Conservation (phyloP, 2,797 vertebrate genomes). For the Chelon auratus region DNA sequence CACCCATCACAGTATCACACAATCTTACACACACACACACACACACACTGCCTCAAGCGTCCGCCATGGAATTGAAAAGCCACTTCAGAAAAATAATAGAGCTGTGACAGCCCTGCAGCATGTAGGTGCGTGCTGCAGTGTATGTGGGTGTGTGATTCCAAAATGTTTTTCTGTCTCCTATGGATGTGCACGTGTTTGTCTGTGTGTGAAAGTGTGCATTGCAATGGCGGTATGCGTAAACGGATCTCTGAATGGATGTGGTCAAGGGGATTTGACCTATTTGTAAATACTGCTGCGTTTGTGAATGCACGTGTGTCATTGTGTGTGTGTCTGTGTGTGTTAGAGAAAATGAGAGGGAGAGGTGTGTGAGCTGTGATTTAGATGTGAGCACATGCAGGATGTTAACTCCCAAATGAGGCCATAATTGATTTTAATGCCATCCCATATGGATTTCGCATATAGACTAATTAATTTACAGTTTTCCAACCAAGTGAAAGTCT, state of each 20-base stretch:
- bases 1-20: conserved; percentile 34
- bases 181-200: conserved; percentile 17
- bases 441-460: conserved; percentile 49
- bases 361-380: conserved; percentile 7
- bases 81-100: conserved; percentile 75
- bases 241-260: conserved; percentile 35
- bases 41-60: conserved; percentile 49
- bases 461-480: conserved; percentile 45
- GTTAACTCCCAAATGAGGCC: conserved; percentile 23
- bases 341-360: neutral
- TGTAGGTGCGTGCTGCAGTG: conserved; percentile 18
- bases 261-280: conserved; percentile 45
- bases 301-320: neutral
- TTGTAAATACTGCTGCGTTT: conserved; percentile 25
- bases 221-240: conserved; percentile 12
- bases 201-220: conserved; percentile 6
- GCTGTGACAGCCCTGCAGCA: conserved; percentile 54
- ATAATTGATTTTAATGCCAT: conserved; percentile 45
- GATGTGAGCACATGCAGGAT: neutral
- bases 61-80: conserved; percentile 69
- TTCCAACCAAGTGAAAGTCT: conserved; percentile 19
- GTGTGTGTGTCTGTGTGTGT: too few relatives aligned
- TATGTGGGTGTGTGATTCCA: conserved; percentile 5
- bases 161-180: neutral
- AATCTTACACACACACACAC: conserved; percentile 15